Evolutionary conservation across 2,888 invertebrate species (phyloP), one percentile per base, ranked within the genome.

Genomic region (Tiliacea aurago): DNA sequence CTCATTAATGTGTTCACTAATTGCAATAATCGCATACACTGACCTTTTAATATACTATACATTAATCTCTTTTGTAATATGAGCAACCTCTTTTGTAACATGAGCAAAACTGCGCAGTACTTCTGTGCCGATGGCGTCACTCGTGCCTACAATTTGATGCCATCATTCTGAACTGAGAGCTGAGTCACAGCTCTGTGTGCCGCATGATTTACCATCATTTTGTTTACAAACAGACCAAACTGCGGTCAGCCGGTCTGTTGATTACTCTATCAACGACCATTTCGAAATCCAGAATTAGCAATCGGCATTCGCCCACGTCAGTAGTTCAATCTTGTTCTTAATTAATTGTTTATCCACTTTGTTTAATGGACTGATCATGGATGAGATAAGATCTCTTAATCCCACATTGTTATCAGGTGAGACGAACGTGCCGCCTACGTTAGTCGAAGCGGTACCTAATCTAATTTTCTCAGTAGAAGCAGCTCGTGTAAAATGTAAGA

Each of bases 141-240:
- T 86, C 82, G 80, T 80, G 78, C 85, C 84, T 83, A 87, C 84
- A 76, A 87, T 86, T 70, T 84, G 92, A 93, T 93, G 91, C 88
- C 93, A 93, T 94, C 93, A 93, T 91, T 89, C 84, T 91, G 91
- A 92, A 79, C 84, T 86, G 89, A 89, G 87, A 92, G 81, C 83
- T 89, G 90, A 90, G 88, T 94, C 93, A 94, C 84, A 80, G 80
- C 80, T 76, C 71, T 74, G 85, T 84, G 86, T 84, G 81, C 79
- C 81, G 69, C 83, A 85, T 84, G 80, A 81, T 78, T 86, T 84
- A 75, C 86, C 86, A 87, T 87, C 85, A 84, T 76, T 89, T 90
- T 93, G 93, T 94, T 94, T 94, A 93, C 91, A 92, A 94, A 94
- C 91, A 91, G 64, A 73, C 67, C 56, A 58, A 64, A 80, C 59